These are phyloP conservation scores for Drosophila mayaguana DNA, from an alignment of 2,888 invertebrate species.

Conservation along the genomic window DNA sequence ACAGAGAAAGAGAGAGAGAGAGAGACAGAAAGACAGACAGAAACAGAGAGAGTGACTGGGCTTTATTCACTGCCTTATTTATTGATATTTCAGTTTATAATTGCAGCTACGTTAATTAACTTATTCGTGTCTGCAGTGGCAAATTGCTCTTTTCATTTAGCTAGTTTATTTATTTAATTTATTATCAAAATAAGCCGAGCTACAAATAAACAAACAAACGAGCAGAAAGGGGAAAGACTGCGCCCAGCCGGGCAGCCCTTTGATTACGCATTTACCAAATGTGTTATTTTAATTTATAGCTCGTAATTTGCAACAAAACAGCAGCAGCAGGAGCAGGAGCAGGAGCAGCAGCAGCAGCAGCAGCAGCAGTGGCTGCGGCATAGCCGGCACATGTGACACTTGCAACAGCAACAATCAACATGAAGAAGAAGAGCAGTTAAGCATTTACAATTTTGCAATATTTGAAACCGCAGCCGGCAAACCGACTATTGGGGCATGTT, in stretches of 20 bases:
- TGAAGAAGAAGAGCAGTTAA: constrained; percentile 46
- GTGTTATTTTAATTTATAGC: constrained; percentile 76
- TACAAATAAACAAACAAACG: constrained; percentile 34
- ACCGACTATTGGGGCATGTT: constrained; percentile 37
- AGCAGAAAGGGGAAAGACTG: neutral
- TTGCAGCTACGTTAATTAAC: constrained; percentile 17
- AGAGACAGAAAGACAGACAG: neutral
- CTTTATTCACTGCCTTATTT: neutral
- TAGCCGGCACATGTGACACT: constrained; percentile 47
- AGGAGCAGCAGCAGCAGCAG: neutral
- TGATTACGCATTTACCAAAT: constrained; percentile 76
- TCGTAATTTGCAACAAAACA: constrained; percentile 65
- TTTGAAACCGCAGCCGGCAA: constrained; percentile 78
- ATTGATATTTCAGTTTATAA: neutral
- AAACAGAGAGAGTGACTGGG: neutral
- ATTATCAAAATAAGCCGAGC: constrained; percentile 54
- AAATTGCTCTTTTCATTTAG: constrained; percentile 31
- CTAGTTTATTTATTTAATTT: constrained; percentile 54
- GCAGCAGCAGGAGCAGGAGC: constrained; percentile 1
- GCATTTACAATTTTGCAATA: constrained; percentile 76
- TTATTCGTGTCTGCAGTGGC: constrained; percentile 7
- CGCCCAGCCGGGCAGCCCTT: constrained; percentile 12
- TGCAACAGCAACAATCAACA: constrained; percentile 27
- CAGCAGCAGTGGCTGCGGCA: constrained; percentile 11
- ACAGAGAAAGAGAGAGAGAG: neutral